These are phyloP conservation scores for Orthosia gracilis DNA, from an alignment of 2,888 invertebrate genomes.

Conservation along the genomic window DNA sequence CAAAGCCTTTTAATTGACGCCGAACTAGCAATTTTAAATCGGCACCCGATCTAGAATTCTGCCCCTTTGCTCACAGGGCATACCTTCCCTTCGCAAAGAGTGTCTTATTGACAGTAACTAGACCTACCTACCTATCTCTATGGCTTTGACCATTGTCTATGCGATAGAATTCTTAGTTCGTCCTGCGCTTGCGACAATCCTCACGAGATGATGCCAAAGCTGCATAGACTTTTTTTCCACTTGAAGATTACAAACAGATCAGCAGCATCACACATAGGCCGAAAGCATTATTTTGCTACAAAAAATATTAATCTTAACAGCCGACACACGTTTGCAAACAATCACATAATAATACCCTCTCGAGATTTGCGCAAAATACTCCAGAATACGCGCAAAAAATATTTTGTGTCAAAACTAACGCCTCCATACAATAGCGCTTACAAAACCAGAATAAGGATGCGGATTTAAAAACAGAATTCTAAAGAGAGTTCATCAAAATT, in stretches of 20 bases:
- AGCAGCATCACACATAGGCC: conserved; percentile 23
- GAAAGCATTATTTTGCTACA: conserved; percentile 54
- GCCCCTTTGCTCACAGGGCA: too few relatives aligned
- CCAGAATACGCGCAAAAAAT: conserved; percentile 69
- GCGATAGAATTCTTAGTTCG: background rate
- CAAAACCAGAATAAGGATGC: conserved; percentile 26
- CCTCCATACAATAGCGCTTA: conserved; percentile 60
- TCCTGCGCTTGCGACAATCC: background rate
- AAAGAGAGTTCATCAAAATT: background rate
- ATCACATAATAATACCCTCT: conserved; percentile 66
- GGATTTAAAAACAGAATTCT: background rate
- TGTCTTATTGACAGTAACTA: too few relatives aligned
- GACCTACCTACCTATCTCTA: background rate
- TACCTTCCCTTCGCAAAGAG: too few relatives aligned
- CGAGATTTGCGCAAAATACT: conserved; percentile 75
- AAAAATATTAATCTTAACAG: conserved; percentile 54
- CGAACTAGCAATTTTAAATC: too few relatives aligned
- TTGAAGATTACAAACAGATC: conserved; percentile 51
- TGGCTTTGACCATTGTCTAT: background rate
- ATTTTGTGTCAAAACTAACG: conserved; percentile 75
- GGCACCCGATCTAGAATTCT: too few relatives aligned
- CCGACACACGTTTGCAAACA: conserved; percentile 62
- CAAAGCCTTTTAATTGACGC: too few relatives aligned
- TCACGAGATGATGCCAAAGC: conserved; percentile 6
- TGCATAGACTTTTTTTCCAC: conserved; percentile 12